These are phyloP conservation scores for Ondatra zibethicus DNA, from an alignment of 2,113 vertebrate species.

Conservation along the genomic window DNA sequence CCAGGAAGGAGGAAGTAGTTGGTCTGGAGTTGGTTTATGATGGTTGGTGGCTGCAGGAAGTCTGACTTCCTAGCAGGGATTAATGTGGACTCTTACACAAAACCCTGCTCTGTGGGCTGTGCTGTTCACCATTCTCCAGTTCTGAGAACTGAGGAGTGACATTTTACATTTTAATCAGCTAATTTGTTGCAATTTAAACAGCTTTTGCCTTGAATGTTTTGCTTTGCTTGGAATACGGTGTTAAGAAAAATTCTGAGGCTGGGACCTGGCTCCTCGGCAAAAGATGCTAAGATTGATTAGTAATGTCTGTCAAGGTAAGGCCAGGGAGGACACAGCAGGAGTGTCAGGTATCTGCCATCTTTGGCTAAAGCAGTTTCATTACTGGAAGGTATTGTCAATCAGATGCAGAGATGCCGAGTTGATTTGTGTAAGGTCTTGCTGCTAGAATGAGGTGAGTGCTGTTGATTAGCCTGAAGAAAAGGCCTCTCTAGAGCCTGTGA, in stretches of 20 bases:
- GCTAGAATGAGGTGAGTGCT: neutral
- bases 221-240: neutral
- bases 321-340: neutral
- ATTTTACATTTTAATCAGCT: neutral
- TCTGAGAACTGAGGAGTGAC: neutral
- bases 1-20: conserved; percentile 72
- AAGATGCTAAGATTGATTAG: neutral
- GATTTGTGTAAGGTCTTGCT: neutral
- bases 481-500: neutral
- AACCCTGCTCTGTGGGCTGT: neutral
- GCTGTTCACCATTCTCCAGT: neutral
- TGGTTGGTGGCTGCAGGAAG: conserved; percentile 25
- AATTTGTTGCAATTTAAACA: neutral
- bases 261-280: neutral
- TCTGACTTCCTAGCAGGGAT: neutral
- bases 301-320: neutral
- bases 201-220: neutral
- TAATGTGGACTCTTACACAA: neutral
- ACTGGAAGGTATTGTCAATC: neutral
- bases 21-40: conserved; percentile 8
- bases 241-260: neutral
- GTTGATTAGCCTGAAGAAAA: neutral
- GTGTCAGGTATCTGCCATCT: neutral
- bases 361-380: neutral
- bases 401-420: neutral